phyloP scores from a whole-genome alignment of 2,888 invertebrate genomes.

The Drosophila setosimentum region DNA sequence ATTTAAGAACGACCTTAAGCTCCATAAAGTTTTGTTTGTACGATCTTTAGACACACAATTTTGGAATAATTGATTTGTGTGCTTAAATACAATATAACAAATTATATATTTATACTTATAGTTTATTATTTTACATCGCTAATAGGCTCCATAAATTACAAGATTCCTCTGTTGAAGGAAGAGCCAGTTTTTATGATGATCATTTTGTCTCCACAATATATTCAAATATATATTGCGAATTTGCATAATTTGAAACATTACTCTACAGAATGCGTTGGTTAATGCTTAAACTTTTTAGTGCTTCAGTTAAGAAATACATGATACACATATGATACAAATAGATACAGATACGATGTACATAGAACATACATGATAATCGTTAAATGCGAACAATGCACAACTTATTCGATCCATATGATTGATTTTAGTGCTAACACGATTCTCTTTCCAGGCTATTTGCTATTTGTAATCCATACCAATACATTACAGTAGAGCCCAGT shows the following conservation, averaged over 20 bases:
- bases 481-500: not conserved
- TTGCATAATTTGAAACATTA: not conserved
- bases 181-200: not conserved
- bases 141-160: constrained; percentile 7
- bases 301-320: not conserved
- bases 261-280: constrained; percentile 1
- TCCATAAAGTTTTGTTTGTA: not conserved
- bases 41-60: constrained; percentile 5
- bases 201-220: not conserved
- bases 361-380: not conserved
- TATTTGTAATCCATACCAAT: not conserved
- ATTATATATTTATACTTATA: constrained; percentile 1
- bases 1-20: constrained; percentile 1
- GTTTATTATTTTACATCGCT: constrained; percentile 1
- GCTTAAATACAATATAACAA: constrained; percentile 1
- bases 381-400: not conserved
- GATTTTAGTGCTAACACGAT: no score
- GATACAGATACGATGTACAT: not conserved
- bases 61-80: not conserved
- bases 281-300: not conserved
- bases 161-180: constrained; percentile 8
- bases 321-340: not conserved
- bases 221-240: not conserved
- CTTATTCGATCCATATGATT: no score
- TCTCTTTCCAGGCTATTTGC: not conserved